Evolutionary conservation across 2,113 vertebrate species (phyloP).

Genomic region (Paralichthys olivaceus): DNA sequence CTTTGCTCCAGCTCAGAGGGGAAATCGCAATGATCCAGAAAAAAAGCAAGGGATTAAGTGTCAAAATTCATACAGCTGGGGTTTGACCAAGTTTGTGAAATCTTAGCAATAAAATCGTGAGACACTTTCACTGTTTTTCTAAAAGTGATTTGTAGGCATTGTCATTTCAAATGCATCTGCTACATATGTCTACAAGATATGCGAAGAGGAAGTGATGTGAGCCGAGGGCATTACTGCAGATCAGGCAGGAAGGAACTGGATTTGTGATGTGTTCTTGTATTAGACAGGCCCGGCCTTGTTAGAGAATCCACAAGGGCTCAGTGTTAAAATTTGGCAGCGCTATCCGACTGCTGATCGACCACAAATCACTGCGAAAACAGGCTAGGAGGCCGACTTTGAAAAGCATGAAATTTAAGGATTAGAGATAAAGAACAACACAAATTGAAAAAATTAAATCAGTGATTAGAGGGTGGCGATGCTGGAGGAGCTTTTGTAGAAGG

Average conservation of each 20-base stretch:
- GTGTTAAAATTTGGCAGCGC: conserved; percentile 68
- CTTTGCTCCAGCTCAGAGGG: conserved; percentile 5
- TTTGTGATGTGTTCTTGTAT: conserved; percentile 63
- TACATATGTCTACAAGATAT: conserved; percentile 27
- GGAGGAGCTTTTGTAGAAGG: conserved; percentile 15
- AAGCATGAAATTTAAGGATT: conserved; percentile 50
- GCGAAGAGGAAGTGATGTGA: conserved; percentile 53
- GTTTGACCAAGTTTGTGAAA: not conserved
- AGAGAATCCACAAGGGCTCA: conserved; percentile 66
- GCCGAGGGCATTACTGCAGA: conserved; percentile 61
- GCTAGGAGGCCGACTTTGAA: conserved; percentile 37
- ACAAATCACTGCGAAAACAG: conserved; percentile 53
- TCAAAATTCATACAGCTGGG: conserved; percentile 4
- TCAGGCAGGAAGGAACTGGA: conserved; percentile 59
- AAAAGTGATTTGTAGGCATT: conserved; percentile 7
- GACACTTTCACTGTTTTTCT: not conserved
- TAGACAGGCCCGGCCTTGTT: conserved; percentile 74
- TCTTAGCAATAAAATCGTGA: not conserved
- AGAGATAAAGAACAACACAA: conserved; percentile 32
- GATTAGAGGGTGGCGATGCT: conserved; percentile 36
- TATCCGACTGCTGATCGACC: conserved; percentile 54
- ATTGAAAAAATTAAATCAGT: conserved; percentile 48
- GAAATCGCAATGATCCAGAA: not conserved
- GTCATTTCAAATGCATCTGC: conserved; percentile 12
- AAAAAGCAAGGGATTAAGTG: not conserved